A percentile compares a stretch with the other conserved stretches of the same genome.
Evolutionary conservation across 2,113 vertebrate species (phyloP).

Genomic region (Gymnarchus niloticus): DNA sequence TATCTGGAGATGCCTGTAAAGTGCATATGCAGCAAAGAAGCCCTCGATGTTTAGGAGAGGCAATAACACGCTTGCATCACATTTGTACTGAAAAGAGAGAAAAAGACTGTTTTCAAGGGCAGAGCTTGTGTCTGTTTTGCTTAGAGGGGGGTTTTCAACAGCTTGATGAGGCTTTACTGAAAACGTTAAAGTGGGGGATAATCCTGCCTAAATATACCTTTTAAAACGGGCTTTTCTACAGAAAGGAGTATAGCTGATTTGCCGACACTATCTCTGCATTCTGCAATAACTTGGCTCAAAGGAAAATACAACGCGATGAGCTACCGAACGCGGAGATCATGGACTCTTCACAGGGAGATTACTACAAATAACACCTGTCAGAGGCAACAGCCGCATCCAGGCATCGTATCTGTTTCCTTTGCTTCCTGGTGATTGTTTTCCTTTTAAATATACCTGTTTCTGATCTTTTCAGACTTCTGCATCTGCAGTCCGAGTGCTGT

Average conservation of each 20-base stretch:
- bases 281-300: conserved; percentile 30
- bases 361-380: background rate
- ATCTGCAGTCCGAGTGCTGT: background rate
- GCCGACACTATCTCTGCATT: conserved; percentile 31
- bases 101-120: conserved; percentile 3
- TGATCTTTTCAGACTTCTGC: background rate
- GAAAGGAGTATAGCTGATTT: conserved; percentile 34
- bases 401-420: background rate
- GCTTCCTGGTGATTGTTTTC: background rate
- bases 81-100: background rate
- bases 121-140: conserved; percentile 7
- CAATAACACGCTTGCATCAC: background rate
- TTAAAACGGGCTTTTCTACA: conserved; percentile 38
- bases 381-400: background rate
- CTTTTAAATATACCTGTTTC: background rate
- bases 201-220: conserved; percentile 32
- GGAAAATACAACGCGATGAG: conserved; percentile 20
- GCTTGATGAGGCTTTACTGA: conserved; percentile 32
- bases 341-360: background rate
- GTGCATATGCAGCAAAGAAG: background rate
- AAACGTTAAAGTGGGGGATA: conserved; percentile 40
- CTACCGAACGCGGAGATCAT: background rate
- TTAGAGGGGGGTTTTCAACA: conserved; percentile 25
- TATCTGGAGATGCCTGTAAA: background rate
- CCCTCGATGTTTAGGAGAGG: background rate